Evolutionary conservation across 2,888 invertebrate genomes (phyloP).

Genomic region (Disparrhopalites patrizii): DNA sequence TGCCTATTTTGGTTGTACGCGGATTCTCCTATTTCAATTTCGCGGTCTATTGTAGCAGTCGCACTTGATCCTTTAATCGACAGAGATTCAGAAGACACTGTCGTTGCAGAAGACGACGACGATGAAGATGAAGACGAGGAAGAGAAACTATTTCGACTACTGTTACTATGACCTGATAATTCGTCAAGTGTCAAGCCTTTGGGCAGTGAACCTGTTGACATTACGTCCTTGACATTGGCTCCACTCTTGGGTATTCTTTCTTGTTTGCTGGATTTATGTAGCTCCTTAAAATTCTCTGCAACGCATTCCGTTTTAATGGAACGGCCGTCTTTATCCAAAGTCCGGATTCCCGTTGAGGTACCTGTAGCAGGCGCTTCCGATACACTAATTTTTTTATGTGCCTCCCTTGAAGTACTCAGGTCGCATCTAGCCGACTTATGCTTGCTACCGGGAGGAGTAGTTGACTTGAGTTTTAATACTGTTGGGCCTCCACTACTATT

Average conservation of each 20-base stretch:
- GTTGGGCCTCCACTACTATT: background rate
- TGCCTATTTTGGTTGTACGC: too few relatives aligned
- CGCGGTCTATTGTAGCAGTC: too few relatives aligned
- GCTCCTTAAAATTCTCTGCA: background rate
- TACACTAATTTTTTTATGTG: background rate
- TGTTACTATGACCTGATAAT: background rate
- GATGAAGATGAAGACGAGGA: background rate
- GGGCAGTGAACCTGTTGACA: background rate
- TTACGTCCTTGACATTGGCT: conserved; percentile 3
- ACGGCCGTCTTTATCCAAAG: background rate
- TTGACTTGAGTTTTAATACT: conserved; percentile 2
- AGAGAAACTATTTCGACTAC: background rate
- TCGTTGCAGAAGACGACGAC: background rate
- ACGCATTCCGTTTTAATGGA: background rate
- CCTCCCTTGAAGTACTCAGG: background rate
- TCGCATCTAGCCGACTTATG: background rate
- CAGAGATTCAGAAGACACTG: background rate
- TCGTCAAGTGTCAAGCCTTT: background rate
- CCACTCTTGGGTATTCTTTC: background rate
- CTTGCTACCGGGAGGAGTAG: background rate
- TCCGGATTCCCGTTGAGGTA: background rate
- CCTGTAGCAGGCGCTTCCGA: background rate
- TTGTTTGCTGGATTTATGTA: background rate
- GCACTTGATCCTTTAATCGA: too few relatives aligned
- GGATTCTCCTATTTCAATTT: too few relatives aligned